These are phyloP conservation scores for Cerastis leucographa DNA, from an alignment of 2,888 invertebrate species.

Conservation along the genomic window DNA sequence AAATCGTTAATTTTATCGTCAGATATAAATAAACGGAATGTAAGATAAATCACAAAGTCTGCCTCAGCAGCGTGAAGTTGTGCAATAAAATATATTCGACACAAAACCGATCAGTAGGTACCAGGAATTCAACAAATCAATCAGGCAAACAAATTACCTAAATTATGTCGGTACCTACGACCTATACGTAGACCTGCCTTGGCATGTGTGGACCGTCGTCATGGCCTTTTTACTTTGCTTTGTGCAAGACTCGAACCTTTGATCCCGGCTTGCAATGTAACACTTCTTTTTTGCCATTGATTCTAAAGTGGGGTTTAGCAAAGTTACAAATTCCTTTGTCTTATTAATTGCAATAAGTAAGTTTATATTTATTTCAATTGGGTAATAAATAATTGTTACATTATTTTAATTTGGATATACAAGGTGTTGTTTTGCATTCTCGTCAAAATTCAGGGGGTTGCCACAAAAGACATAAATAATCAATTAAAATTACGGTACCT, in stretches of 20 bases:
- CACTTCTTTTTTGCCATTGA: slow-evolving; percentile 39
- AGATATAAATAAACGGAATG: slow-evolving; percentile 75
- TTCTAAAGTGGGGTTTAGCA: neutral
- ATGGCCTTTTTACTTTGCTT: slow-evolving; percentile 34
- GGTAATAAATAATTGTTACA: neutral
- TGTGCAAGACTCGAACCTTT: slow-evolving; percentile 35
- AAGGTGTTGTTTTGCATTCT: no score
- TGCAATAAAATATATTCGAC: slow-evolving; percentile 71
- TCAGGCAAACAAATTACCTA: slow-evolving; percentile 55
- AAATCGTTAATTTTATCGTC: slow-evolving; percentile 77
- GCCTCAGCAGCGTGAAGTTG: slow-evolving; percentile 63
- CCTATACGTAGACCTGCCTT: slow-evolving; percentile 9
- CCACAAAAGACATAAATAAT: no score
- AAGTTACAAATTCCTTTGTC: neutral
- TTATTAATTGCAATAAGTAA: neutral
- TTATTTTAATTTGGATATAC: neutral
- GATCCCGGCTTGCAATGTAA: slow-evolving; percentile 26
- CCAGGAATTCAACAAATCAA: slow-evolving; percentile 65
- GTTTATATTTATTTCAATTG: neutral
- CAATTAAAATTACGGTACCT: no score
- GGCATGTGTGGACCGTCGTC: slow-evolving; percentile 20
- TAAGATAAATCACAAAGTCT: slow-evolving; percentile 75
- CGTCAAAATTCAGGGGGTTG: no score
- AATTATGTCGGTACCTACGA: slow-evolving; percentile 40
- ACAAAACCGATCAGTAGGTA: slow-evolving; percentile 62